Evolutionary conservation across 2,888 invertebrate species (phyloP).

Genomic region (Heliconius ethilla): DNA sequence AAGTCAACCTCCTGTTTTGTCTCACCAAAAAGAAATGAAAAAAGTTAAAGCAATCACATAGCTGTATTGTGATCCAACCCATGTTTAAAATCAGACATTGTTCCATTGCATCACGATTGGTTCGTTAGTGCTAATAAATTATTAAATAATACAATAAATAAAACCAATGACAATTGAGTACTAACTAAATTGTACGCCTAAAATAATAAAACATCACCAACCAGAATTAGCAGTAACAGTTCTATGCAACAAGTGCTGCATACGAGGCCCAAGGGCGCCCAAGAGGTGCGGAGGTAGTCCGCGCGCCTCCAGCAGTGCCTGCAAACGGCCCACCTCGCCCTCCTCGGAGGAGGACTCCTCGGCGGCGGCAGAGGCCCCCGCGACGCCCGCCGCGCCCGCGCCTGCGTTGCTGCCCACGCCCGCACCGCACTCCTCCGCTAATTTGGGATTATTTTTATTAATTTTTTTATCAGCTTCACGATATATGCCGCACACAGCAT

Average conservation of each 20-base stretch:
- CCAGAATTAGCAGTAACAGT: conserved; percentile 91
- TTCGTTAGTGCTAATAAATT: neutral
- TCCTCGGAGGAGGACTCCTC: conserved; percentile 87
- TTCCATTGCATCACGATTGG: neutral
- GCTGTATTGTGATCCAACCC: too few relatives aligned
- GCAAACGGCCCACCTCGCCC: conserved; percentile 96
- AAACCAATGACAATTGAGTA: neutral
- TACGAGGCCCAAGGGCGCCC: conserved; percentile 96
- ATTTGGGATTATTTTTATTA: neutral
- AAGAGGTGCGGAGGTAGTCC: conserved; percentile 98
- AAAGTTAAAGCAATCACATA: too few relatives aligned
- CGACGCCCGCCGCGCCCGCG: conserved; percentile 61
- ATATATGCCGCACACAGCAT: too few relatives aligned
- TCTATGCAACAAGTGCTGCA: conserved; percentile 97
- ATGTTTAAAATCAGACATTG: too few relatives aligned
- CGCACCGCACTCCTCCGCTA: conserved; percentile 64
- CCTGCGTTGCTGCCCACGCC: conserved; percentile 57
- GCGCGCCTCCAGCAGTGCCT: conserved; percentile 95
- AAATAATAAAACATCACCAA: conserved; percentile 40
- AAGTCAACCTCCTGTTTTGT: too few relatives aligned
- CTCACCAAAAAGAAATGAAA: too few relatives aligned
- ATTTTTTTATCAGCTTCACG: neutral
- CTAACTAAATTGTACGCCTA: too few relatives aligned
- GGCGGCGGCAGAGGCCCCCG: conserved; percentile 83
- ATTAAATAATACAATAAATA: neutral